Base-by-base conservation (phyloP, 2,888 invertebrate genomes). In the Cecidostiba fungosa region DNA sequence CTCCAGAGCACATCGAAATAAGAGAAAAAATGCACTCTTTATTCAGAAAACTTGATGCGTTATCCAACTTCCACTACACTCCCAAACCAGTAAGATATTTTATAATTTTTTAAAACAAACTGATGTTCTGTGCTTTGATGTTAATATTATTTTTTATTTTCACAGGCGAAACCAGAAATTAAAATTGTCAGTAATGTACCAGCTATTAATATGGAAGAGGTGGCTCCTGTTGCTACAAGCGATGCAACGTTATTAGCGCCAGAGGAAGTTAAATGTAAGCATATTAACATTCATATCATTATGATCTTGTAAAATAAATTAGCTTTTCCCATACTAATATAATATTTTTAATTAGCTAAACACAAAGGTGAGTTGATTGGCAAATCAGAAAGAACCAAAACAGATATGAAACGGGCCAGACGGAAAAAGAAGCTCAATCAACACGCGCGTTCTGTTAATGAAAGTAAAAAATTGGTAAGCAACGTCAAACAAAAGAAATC, bases 51-150 rank as follows among this genome's bases (percentile, higher is more conserved):
- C 94, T 99, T 66, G 98, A 99, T 94, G 97, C 99, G 0, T 94
- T 99, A 19, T 97, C 97, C 0, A 98, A 99, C 93, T 99, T 97
- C 93, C 98, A 99, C 93, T 99, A 97, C 91, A 98, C 98, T 72
- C 99, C 99, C 0, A 97, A 96, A 94, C 95, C 96, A 84, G 95
- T 95, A 92, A 92, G 91, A 74, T 26, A 79, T 72, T 16, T 74
- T 26, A 70, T 69, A n/a, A 66, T 47, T 78, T 39, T 54, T 43
- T 16, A 26, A 12, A 50, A 50, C 10, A 73, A 59, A 59, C 10
- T 83, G 19, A n/a, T 8, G 26, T 82, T 10, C 87, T 86, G 77
- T 29, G 79, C 77, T 80, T 76, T 12, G 16, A 39, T 62, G 73
- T 84, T 81, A 26, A 82, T 62, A 14, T 81, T 70, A 3, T 84